These are phyloP conservation scores for Copidosoma floridanum DNA, from an alignment of 1,140 invertebrate species.

Conservation along the genomic window DNA sequence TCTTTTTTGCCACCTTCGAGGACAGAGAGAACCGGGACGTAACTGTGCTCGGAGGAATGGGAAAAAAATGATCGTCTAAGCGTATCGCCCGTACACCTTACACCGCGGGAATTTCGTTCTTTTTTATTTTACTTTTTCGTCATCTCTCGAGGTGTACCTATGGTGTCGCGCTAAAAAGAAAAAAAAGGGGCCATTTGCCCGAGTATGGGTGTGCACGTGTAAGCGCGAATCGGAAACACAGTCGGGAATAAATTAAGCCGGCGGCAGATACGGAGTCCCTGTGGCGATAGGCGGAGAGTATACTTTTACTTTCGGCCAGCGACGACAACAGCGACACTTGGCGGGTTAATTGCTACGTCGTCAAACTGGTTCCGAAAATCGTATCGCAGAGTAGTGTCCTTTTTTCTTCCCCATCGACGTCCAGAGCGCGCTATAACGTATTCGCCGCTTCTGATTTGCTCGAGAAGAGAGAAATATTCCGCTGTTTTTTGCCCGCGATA, in stretches of 20 bases:
- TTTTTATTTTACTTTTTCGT: too few species aligned
- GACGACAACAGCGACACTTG: neutral
- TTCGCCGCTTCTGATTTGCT: conserved; percentile 4
- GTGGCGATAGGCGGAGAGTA: neutral
- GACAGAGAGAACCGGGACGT: neutral
- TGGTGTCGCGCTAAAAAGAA: too few species aligned
- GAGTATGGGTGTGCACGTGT: too few species aligned
- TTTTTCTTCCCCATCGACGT: conserved; percentile 4
- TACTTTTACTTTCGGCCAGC: conserved; percentile 15
- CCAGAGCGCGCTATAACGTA: too few species aligned
- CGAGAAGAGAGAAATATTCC: neutral
- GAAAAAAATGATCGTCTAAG: neutral
- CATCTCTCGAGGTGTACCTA: too few species aligned
- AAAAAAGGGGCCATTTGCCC: too few species aligned
- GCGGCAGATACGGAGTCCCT: neutral
- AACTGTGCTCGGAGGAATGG: conserved; percentile 1
- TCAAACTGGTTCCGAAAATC: conserved; percentile 25
- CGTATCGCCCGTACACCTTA: too few species aligned
- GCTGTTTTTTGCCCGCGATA: too few species aligned
- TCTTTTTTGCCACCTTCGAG: neutral
- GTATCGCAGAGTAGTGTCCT: too few species aligned
- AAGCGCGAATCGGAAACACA: conserved; percentile 7
- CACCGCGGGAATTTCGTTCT: too few species aligned
- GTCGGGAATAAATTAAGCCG: conserved; percentile 12
- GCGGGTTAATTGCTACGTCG: conserved; percentile 16